These are phyloP conservation scores for Penaeus indicus DNA, from an alignment of 1,140 invertebrate genomes.

Conservation along the genomic window DNA sequence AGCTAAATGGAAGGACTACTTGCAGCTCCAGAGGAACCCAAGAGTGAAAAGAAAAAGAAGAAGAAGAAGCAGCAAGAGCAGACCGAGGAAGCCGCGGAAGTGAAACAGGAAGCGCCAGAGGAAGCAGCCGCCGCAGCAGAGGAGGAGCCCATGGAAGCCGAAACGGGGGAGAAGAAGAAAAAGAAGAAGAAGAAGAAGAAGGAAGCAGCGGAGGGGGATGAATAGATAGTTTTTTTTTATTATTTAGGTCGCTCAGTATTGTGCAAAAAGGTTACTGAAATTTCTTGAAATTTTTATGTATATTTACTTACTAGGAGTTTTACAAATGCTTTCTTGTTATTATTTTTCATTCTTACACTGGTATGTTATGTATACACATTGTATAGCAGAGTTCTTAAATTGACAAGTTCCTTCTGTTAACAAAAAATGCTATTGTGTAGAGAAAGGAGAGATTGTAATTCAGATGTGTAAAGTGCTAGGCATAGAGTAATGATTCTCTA, in stretches of 20 bases:
- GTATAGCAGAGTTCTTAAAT: no score
- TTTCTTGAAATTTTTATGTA: not conserved
- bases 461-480: no score
- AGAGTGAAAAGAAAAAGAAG: conserved; percentile 70
- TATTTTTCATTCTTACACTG: no score
- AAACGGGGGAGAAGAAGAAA: conserved; percentile 48
- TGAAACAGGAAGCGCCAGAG: conserved; percentile 62
- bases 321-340: no score
- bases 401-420: no score
- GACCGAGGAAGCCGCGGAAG: conserved; percentile 59
- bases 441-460: no score
- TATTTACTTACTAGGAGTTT: no score
- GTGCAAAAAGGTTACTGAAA: not conserved
- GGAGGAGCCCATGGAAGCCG: not conserved
- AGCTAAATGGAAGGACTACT: not conserved
- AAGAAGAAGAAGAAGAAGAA: conserved; percentile 65
- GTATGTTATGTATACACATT: no score
- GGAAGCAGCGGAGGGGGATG: conserved; percentile 22
- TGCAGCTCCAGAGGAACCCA: not conserved
- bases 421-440: no score
- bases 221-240: not conserved
- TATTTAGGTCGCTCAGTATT: not conserved
- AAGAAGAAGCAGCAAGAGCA: conserved; percentile 68
- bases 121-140: not conserved
- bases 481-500: no score